Conservation (phyloP, 1,140 invertebrate species). For the Drosophila seguyi region DNA sequence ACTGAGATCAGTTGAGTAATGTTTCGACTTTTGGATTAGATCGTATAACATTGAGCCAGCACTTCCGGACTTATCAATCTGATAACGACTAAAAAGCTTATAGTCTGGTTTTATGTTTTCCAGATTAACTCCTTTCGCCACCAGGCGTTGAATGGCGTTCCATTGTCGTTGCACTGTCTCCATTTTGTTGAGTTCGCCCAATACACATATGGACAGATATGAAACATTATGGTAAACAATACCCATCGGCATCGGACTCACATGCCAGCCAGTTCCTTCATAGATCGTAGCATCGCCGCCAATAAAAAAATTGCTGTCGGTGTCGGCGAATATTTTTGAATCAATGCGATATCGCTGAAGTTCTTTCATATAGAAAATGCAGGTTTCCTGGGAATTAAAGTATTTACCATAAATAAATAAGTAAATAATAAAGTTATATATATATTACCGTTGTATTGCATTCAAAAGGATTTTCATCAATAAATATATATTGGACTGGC, state of each 20-base stretch:
- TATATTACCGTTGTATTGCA: constrained; percentile 84
- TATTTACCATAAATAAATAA: neutral
- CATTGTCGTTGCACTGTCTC: constrained; percentile 86
- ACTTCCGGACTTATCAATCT: constrained; percentile 87
- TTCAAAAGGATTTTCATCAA: constrained; percentile 86
- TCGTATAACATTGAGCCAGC: constrained; percentile 88
- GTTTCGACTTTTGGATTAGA: constrained; percentile 86
- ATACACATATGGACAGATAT: constrained; percentile 89
- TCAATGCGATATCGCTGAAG: neutral
- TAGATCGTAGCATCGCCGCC: constrained; percentile 90
- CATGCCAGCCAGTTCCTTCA: constrained; percentile 89
- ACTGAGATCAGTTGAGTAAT: constrained; percentile 65
- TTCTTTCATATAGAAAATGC: neutral
- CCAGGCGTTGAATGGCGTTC: constrained; percentile 86
- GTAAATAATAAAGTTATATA: neutral
- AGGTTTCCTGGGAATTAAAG: neutral
- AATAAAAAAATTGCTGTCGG: constrained; percentile 90
- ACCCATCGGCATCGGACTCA: constrained; percentile 88
- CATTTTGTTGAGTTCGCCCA: constrained; percentile 88
- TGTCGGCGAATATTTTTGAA: constrained; percentile 86
- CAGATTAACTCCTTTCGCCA: constrained; percentile 87
- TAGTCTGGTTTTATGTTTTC: constrained; percentile 87
- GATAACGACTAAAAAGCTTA: constrained; percentile 87
- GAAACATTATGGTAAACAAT: constrained; percentile 87
- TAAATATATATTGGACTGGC: constrained; percentile 86